Evolutionary conservation across 2,888 invertebrate genomes (phyloP), one percentile per base, ranked within the genome.

Genomic region (Metallyticus violacea): DNA sequence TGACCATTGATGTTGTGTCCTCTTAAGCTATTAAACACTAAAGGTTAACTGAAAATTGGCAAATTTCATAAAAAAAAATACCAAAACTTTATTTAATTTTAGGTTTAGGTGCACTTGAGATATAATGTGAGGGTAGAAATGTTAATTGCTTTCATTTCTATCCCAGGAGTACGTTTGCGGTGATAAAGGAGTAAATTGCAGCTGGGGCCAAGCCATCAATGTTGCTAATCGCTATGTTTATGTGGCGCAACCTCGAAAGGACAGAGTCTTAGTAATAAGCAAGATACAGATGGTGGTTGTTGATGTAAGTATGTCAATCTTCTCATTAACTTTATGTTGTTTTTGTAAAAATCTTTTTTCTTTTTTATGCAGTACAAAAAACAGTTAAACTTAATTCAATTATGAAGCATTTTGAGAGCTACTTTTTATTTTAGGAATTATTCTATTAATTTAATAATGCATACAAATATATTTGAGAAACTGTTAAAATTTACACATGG

Each of bases 141-240:
- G n/a, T n/a, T n/a, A n/a, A 62, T 62, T 62, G 40, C 40, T 15
- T 15, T 62, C 1, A 1, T 62, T 62, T 29, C n/a, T 83, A 22
- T 90, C 90, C 26, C 89, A 94, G 93, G 95, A 95, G 90, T 94
- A 94, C 90, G 95, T 95, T 28, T 96, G 96, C 90, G 95, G 95
- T n/a, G 94, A 94, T 89, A 94, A 95, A 90, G 94, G 93, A 87
- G 93, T 93, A 40, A 93, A 93, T 88, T 96, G 96, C 91, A 93
- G 93, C 84, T 96, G 96, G 96, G 96, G 96, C 2, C 92, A 94
- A 26, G 95, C 95, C 22, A 94, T 96, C 88, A 95, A 95, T 90
- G 95, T 96, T 6, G 94, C 94, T 80, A 94, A 95, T 90, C 92
- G 94, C 88, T 96, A 95, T 90, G 94, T 96, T 29, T 96, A 96